Evolutionary conservation across 2,888 invertebrate genomes (phyloP), one percentile per base, ranked within the genome.

Genomic region (Pheosia tremula): DNA sequence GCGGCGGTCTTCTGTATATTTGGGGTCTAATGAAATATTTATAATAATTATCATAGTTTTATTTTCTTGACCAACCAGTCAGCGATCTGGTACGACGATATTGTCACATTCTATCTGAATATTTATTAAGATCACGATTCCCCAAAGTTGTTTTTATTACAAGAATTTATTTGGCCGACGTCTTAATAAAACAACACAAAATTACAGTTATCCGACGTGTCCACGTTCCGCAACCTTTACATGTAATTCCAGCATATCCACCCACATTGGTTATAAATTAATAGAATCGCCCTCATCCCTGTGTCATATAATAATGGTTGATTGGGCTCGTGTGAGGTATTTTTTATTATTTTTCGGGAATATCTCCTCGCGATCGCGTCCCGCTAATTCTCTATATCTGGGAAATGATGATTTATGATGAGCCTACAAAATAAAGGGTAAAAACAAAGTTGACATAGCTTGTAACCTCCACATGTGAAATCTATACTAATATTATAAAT

Each of bases 221-320:
- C 72, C 81, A 82, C 77, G 81, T 83, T 85, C 74, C 79, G 82
- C 81, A 84, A 85, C 77, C 80, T 77, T 81, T 83, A 87, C 86
- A 88, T 87, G 87, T 92, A 92, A 93, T 93, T 82, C 86, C 87
- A 88, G 90, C 85, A 74, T 92, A 92, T 89, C 93, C 93, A 91
- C 93, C 93, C 93, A 93, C 93, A 93, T 93, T 85, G 92, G 90
- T 86, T 89, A 92, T 92, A 93, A 93, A 93, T 93, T 93, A 93
- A 93, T 93, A 93, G 90, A 89, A 88, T 88, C 85, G 84, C 92
- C 93, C 93, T 87, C 87, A 92, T 93, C 85, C 75, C 71, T 82
- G 82, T 90, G 90, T 89, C 88, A 83, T 90, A 88, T 91, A 91
- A 92, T 91, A 89, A 91, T 87, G 83, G 83, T 87, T 86, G 87